A percentile compares a stretch with the other conserved stretches of the same genome.
These are phyloP conservation scores for Fundulus diaphanus DNA, from an alignment of 2,797 vertebrate genomes.

Conservation along the genomic window DNA sequence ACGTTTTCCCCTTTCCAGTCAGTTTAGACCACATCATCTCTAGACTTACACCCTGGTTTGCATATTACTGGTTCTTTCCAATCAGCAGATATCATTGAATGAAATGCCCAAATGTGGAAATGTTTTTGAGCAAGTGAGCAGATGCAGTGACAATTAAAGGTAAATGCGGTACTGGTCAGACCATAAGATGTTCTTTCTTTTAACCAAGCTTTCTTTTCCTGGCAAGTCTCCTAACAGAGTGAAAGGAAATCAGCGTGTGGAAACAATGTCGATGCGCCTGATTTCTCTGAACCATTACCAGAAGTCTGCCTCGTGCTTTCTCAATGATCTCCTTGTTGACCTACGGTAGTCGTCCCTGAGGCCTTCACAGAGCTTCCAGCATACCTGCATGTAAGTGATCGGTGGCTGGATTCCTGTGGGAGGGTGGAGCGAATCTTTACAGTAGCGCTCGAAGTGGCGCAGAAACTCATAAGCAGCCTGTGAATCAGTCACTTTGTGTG, in stretches of 20 bases:
- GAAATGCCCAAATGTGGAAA: not conserved
- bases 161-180: not conserved
- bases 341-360: too few species aligned
- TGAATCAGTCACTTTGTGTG: not conserved
- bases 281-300: not conserved
- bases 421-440: not conserved
- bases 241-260: not conserved
- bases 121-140: not conserved
- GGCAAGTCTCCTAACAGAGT: not conserved
- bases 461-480: not conserved
- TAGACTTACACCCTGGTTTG: not conserved
- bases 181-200: not conserved
- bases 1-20: not conserved
- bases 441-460: not conserved
- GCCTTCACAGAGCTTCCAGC: not conserved
- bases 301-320: not conserved
- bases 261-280: not conserved
- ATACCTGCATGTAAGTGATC: not conserved
- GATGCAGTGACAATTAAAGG: not conserved
- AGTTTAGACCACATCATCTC: not conserved
- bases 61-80: too few species aligned
- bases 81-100: too few species aligned
- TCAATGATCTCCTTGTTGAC: not conserved
- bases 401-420: too few species aligned
- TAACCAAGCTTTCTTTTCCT: not conserved